These are phyloP conservation scores for Prolemur simus DNA, from an alignment of 2,113 vertebrate species.

Conservation along the genomic window DNA sequence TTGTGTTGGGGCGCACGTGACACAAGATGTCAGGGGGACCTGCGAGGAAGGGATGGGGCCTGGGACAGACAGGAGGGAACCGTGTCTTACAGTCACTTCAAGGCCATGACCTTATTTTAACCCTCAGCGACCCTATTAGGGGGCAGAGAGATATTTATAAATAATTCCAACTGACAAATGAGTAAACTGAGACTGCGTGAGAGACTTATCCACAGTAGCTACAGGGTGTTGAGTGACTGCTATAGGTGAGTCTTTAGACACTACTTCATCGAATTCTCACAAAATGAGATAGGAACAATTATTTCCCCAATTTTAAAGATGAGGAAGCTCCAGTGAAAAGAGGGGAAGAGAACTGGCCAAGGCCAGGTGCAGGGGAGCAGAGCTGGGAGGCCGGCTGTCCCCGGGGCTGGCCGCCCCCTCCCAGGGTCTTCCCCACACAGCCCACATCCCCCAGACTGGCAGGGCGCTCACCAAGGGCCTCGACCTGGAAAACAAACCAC, in stretches of 20 bases:
- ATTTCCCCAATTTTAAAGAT: background rate
- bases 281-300: background rate
- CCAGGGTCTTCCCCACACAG: fast-evolving
- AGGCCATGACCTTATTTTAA: background rate
- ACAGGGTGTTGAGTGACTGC: background rate
- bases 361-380: background rate
- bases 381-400: background rate
- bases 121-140: background rate
- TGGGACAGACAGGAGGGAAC: background rate
- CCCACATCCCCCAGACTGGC: background rate
- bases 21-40: too few species aligned
- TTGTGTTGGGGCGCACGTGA: background rate
- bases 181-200: background rate
- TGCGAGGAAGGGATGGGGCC: background rate
- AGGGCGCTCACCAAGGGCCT: background rate
- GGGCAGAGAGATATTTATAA: background rate
- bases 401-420: background rate
- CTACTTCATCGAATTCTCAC: background rate
- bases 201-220: background rate
- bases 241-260: background rate
- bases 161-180: background rate
- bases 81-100: background rate
- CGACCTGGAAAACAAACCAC: background rate
- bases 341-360: background rate
- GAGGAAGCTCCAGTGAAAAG: background rate